Evolutionary conservation across 2,888 invertebrate genomes (phyloP).

Genomic region (Coecobrya sp.): DNA sequence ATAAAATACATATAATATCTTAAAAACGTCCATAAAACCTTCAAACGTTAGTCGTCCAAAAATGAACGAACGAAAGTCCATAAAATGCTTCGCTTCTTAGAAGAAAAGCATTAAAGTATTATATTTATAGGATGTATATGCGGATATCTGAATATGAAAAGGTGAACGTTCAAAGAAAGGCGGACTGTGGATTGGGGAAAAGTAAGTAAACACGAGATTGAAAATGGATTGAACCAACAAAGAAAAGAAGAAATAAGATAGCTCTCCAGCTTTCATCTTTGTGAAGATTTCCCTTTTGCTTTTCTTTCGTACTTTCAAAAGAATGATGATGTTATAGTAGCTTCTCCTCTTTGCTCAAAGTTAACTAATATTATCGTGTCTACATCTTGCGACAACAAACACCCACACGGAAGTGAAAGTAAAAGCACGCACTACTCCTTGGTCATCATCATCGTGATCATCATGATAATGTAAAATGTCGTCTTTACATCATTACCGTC

Average conservation of each 20-base stretch:
- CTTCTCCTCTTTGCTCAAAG: neutral
- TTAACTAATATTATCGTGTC: neutral
- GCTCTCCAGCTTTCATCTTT: slow-evolving; percentile 8
- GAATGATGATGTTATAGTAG: neutral
- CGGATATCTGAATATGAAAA: slow-evolving; percentile 42
- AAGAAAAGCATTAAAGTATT: slow-evolving; percentile 61
- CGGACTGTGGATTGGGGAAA: slow-evolving; percentile 24
- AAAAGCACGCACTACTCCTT: neutral
- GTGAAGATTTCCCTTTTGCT: neutral
- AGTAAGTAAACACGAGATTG: slow-evolving; percentile 69
- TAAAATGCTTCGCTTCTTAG: slow-evolving; percentile 48
- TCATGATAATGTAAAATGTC: slow-evolving; percentile 55
- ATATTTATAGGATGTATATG: neutral
- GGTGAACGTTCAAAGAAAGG: neutral
- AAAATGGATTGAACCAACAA: slow-evolving; percentile 66
- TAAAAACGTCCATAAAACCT: slow-evolving; percentile 65
- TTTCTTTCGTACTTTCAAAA: slow-evolving; percentile 11
- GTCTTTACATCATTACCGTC: slow-evolving; percentile 72
- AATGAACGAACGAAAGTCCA: slow-evolving; percentile 30
- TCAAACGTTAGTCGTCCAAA: slow-evolving; percentile 54
- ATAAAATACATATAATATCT: slow-evolving; percentile 45
- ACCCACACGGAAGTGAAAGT: neutral
- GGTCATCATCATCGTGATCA: slow-evolving; percentile 1
- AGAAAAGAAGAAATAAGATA: neutral
- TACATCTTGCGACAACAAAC: neutral